Percentiles rank a stretch among this genome's conserved stretches.
Evolutionary conservation across 2,888 invertebrate genomes (phyloP).

Genomic region (Chrysina gloriosa): DNA sequence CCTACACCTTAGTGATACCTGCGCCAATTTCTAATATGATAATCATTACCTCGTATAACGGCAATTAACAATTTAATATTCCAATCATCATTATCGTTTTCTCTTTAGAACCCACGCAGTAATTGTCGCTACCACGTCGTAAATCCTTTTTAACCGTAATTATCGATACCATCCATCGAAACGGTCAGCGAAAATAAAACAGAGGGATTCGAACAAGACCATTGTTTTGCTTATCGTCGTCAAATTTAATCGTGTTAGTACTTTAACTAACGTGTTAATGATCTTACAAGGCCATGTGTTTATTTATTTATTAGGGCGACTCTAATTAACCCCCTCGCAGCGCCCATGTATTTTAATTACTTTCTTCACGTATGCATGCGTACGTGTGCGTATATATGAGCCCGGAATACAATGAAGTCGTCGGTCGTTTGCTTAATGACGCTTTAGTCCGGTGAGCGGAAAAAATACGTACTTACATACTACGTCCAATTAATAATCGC

Average conservation of each 20-base stretch:
- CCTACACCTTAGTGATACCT: too few relatives aligned
- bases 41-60: too few relatives aligned
- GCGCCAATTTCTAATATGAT: too few relatives aligned
- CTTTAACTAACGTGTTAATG: conserved; percentile 31
- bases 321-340: conserved; percentile 8
- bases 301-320: conserved; percentile 28
- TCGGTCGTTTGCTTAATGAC: neutral
- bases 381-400: neutral
- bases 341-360: conserved; percentile 24
- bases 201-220: neutral
- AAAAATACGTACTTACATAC: too few relatives aligned
- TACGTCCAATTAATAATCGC: neutral
- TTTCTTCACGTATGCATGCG: neutral
- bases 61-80: too few relatives aligned
- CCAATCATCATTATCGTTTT: too few relatives aligned
- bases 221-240: conserved; percentile 3
- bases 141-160: too few relatives aligned
- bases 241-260: conserved; percentile 32
- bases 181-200: neutral
- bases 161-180: neutral
- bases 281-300: neutral
- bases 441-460: neutral
- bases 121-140: too few relatives aligned
- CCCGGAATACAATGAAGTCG: neutral
- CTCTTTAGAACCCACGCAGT: too few relatives aligned